These are phyloP conservation scores for Habroteleia sp. DNA, from an alignment of 2,888 invertebrate species.

Conservation along the genomic window DNA sequence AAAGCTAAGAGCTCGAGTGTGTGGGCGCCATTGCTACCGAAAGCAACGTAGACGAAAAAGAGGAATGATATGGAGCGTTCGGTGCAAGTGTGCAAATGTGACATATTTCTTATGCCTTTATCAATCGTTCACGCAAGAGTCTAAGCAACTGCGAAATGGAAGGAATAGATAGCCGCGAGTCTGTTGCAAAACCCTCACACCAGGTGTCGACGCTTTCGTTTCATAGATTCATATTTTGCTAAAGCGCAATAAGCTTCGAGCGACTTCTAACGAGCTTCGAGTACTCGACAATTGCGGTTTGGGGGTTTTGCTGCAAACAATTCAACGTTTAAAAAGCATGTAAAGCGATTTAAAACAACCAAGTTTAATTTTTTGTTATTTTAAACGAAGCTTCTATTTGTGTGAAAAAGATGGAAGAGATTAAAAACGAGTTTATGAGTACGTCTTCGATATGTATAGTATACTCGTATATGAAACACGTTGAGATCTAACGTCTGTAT, in stretches of 20 bases:
- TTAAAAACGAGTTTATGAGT: no score
- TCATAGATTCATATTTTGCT: constrained; percentile 40
- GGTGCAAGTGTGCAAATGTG: not conserved
- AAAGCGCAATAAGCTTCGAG: constrained; percentile 28
- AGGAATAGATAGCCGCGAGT: not conserved
- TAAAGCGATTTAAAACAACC: no score
- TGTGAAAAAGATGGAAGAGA: no score
- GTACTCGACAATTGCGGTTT: constrained; percentile 11
- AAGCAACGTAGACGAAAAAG: not conserved
- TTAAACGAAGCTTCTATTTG: not conserved
- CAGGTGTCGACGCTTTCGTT: constrained; percentile 12
- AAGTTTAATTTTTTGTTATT: no score
- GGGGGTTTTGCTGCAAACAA: not conserved
- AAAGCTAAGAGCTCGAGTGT: constrained; percentile 3
- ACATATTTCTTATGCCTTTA: constrained; percentile 20
- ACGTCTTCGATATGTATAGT: no score
- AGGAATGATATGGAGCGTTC: not conserved
- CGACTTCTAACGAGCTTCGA: constrained; percentile 18
- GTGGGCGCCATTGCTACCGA: not conserved
- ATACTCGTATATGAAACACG: no score
- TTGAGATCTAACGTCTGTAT: no score
- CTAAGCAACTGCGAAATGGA: not conserved
- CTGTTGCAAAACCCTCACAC: constrained; percentile 3
- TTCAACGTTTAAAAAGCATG: no score
- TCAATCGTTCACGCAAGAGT: constrained; percentile 2